Evolutionary conservation across 2,888 invertebrate genomes (phyloP).

Genomic region (Drosophila vallismaia): DNA sequence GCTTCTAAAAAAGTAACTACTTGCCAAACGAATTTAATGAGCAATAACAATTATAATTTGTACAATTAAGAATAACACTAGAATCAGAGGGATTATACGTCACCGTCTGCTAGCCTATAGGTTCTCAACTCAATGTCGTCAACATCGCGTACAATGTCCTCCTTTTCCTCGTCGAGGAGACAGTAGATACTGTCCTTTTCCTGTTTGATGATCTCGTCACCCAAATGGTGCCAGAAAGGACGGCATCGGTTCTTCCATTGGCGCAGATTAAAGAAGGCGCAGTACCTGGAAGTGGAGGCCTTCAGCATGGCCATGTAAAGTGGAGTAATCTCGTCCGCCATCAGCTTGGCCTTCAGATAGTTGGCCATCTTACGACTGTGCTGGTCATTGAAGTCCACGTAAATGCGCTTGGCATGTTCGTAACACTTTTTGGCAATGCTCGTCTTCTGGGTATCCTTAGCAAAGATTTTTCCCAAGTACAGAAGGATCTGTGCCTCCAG

Average conservation of each 20-base stretch:
- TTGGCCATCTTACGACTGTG: constrained; percentile 66
- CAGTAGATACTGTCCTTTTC: constrained; percentile 61
- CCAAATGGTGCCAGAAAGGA: constrained; percentile 72
- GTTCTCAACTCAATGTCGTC: constrained; percentile 36
- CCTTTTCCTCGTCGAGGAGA: constrained; percentile 63
- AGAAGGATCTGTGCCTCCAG: constrained; percentile 68
- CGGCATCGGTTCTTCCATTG: constrained; percentile 75
- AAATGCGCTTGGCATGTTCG: constrained; percentile 69
- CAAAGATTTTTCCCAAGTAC: constrained; percentile 68
- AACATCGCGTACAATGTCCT: constrained; percentile 23
- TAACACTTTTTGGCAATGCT: constrained; percentile 69
- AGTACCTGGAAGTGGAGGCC: constrained; percentile 51
- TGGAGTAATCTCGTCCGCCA: constrained; percentile 75
- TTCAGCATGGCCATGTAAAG: constrained; percentile 77
- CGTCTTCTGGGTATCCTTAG: constrained; percentile 52
- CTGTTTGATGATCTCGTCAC: constrained; percentile 61
- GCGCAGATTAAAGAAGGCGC: constrained; percentile 69
- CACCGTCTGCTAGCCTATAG: constrained; percentile 59
- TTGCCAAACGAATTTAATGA: constrained; percentile 18
- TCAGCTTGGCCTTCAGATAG: constrained; percentile 74
- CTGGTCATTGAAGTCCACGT: constrained; percentile 62
- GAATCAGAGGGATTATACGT: constrained; percentile 28
- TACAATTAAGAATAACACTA: background rate
- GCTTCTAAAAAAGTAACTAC: background rate
- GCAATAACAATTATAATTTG: constrained; percentile 23